Evolutionary conservation across 2,113 vertebrate genomes (phyloP).

Genomic region (Poecilia latipinna): DNA sequence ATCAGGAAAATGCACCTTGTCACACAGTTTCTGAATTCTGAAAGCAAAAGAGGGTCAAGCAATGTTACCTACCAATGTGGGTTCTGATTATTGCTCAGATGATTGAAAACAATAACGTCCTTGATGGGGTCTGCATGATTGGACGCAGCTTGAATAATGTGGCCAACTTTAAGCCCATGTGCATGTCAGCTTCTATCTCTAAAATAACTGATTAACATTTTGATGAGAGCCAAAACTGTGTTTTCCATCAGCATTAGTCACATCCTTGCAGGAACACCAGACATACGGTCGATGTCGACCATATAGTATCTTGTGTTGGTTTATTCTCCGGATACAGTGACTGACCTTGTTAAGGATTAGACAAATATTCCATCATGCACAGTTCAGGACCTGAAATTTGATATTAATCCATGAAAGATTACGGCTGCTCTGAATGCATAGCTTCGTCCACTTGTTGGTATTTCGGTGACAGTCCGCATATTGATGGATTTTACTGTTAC

Average conservation of each 20-base stretch:
- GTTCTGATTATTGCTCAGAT: background rate
- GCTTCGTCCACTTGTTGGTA: slow-evolving; percentile 26
- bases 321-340: slow-evolving; percentile 12
- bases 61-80: background rate
- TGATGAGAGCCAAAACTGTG: slow-evolving; percentile 15
- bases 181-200: slow-evolving; percentile 7
- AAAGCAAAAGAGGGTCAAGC: background rate
- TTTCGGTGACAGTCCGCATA: slow-evolving; percentile 25
- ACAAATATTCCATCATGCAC: slow-evolving; percentile 53
- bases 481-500: slow-evolving; percentile 18
- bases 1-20: no score
- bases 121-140: slow-evolving; percentile 26
- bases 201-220: slow-evolving; percentile 35
- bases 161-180: slow-evolving; percentile 13
- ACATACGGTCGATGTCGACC: slow-evolving; percentile 9
- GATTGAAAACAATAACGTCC: slow-evolving; percentile 18
- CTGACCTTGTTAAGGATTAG: slow-evolving; percentile 44
- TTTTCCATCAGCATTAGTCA: slow-evolving; percentile 1
- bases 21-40: background rate
- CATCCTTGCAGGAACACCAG: background rate
- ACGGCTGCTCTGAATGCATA: slow-evolving; percentile 47
- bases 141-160: slow-evolving; percentile 25
- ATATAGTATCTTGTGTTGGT: background rate
- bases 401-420: slow-evolving; percentile 47
- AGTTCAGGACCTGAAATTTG: slow-evolving; percentile 47